Conservation (phyloP, 2,113 vertebrate genomes). For the Tylochromis polylepis region DNA sequence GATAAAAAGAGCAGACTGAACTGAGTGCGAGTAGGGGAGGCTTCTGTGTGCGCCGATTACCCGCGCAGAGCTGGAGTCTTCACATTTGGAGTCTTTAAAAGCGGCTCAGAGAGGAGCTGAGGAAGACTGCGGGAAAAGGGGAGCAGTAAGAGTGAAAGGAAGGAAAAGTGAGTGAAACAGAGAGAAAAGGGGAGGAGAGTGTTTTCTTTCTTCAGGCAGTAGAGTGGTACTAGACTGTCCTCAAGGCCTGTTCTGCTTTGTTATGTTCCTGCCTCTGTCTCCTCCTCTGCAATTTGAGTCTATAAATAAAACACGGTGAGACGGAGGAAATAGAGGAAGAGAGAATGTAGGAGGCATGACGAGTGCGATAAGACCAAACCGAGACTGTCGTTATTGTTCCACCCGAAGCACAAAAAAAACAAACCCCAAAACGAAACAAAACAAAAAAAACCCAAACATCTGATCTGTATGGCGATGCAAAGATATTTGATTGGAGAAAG, state of each 20-base stretch:
- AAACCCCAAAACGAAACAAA: neutral
- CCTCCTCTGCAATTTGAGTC: slow-evolving; percentile 35
- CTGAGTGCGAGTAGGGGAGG: neutral
- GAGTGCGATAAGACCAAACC: neutral
- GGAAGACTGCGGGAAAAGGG: slow-evolving; percentile 55
- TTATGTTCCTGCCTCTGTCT: slow-evolving; percentile 5
- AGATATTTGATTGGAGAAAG: slow-evolving; percentile 1
- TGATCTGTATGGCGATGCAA: neutral
- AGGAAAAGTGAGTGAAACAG: neutral
- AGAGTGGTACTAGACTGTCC: neutral
- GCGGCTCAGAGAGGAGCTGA: slow-evolving; percentile 39
- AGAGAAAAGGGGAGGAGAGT: neutral
- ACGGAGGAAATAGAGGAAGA: slow-evolving; percentile 20
- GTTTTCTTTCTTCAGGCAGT: neutral
- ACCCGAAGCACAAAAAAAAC: neutral
- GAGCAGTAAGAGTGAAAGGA: neutral
- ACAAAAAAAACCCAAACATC: neutral
- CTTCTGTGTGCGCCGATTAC: neutral
- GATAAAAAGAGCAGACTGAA: neutral
- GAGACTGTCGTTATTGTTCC: neutral
- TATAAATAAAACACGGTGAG: slow-evolving; percentile 60
- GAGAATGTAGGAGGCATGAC: neutral
- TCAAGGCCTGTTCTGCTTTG: neutral
- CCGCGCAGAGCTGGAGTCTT: slow-evolving; percentile 37
- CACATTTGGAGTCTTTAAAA: slow-evolving; percentile 59